These are phyloP conservation scores for Aporophyla lueneburgensis DNA, from an alignment of 2,888 invertebrate genomes.

Conservation along the genomic window DNA sequence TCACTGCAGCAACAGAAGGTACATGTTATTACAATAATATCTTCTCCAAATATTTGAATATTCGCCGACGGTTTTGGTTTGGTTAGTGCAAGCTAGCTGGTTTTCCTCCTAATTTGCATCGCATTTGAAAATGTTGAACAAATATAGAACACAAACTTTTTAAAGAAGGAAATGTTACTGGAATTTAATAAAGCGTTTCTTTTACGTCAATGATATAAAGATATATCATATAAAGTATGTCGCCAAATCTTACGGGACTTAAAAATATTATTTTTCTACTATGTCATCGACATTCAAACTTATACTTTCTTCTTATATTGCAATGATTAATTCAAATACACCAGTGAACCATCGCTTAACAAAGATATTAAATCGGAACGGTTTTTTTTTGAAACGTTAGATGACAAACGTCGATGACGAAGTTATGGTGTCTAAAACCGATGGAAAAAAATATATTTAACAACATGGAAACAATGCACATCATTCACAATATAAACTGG, in stretches of 20 bases:
- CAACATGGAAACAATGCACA: no score
- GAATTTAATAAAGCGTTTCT: background rate
- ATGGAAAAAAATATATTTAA: background rate
- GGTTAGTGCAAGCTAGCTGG: conserved; percentile 19
- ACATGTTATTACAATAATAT: conserved; percentile 20
- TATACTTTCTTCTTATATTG: background rate
- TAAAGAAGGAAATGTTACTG: background rate
- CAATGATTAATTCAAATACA: background rate
- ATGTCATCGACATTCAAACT: background rate
- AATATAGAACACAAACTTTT: conserved; percentile 12
- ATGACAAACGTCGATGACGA: background rate
- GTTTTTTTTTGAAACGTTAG: background rate
- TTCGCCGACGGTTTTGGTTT: conserved; percentile 1
- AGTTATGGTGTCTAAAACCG: background rate
- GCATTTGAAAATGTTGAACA: conserved; percentile 24
- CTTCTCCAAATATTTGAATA: conserved; percentile 40
- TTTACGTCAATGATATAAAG: background rate
- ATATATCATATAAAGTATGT: background rate
- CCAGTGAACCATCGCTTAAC: background rate
- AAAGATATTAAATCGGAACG: background rate
- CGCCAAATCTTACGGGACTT: background rate
- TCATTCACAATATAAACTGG: background rate
- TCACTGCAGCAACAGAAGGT: background rate
- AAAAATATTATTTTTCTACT: background rate
- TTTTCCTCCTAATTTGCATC: conserved; percentile 12